Percentiles rank a stretch among this genome's conserved stretches.
Evolutionary conservation across 2,888 invertebrate genomes (phyloP).

Genomic region (Coleophora flavipennella): DNA sequence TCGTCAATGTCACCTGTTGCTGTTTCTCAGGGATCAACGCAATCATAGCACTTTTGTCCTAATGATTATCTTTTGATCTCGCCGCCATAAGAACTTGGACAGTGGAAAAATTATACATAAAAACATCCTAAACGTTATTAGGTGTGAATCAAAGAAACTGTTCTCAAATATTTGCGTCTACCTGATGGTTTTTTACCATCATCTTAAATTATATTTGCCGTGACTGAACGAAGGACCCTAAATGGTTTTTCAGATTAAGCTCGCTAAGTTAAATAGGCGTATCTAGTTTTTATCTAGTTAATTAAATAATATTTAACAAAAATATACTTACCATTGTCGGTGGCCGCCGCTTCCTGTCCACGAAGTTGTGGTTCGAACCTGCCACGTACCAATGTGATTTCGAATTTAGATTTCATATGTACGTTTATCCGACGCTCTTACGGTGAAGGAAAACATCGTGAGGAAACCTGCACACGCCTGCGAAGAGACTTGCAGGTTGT

Average conservation of each 20-base stretch:
- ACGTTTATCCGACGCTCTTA: too few species aligned
- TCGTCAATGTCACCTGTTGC: slow-evolving; percentile 43
- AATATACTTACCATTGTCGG: too few species aligned
- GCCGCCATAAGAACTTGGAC: slow-evolving; percentile 37
- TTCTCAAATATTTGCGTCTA: slow-evolving; percentile 72
- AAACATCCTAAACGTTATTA: slow-evolving; percentile 48
- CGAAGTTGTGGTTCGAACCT: too few species aligned
- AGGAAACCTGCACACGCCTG: too few species aligned
- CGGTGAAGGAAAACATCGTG: too few species aligned
- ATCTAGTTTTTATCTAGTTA: slow-evolving; percentile 1
- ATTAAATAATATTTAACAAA: background rate
- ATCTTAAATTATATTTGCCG: slow-evolving; percentile 55
- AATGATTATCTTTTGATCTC: slow-evolving; percentile 53
- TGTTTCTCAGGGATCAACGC: slow-evolving; percentile 47
- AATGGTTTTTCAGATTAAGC: slow-evolving; percentile 48
- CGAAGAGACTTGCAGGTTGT: too few species aligned
- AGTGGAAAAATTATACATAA: slow-evolving; percentile 27
- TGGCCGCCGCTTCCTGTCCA: too few species aligned
- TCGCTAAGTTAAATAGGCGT: slow-evolving; percentile 37
- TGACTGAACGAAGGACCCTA: slow-evolving; percentile 53
- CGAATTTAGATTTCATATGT: too few species aligned
- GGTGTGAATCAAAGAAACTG: slow-evolving; percentile 70
- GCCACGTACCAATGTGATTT: too few species aligned
- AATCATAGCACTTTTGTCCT: slow-evolving; percentile 52
- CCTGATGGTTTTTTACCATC: slow-evolving; percentile 56